phyloP scores from a whole-genome alignment of 2,797 vertebrate species.

The Pseudochirops cupreus region DNA sequence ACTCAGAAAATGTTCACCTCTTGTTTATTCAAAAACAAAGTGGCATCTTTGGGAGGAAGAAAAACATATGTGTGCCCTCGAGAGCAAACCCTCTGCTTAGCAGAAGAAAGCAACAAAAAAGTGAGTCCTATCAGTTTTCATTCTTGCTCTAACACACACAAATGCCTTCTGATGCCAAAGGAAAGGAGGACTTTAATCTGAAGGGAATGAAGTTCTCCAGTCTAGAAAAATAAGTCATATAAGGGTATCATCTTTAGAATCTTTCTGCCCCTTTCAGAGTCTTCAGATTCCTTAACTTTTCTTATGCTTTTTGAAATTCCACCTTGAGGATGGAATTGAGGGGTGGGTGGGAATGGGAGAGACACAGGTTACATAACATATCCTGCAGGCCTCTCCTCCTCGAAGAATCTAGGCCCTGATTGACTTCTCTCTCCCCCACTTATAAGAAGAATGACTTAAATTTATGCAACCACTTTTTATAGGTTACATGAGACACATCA shows the following conservation, averaged over 20 bases:
- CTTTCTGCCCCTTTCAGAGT: background rate
- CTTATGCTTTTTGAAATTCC: background rate
- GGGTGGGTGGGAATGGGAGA: background rate
- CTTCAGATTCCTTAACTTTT: conserved; percentile 27
- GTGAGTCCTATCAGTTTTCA: conserved; percentile 63
- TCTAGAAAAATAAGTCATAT: conserved; percentile 29
- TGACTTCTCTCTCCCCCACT: background rate
- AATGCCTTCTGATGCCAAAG: conserved; percentile 69
- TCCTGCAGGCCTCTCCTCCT: background rate
- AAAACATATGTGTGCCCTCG: conserved; percentile 64
- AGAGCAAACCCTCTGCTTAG: conserved; percentile 49
- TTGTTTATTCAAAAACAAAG: conserved; percentile 70
- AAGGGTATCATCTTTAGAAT: conserved; percentile 11
- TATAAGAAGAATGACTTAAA: background rate
- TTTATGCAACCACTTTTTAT: background rate
- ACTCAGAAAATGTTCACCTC: conserved; percentile 64
- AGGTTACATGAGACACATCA: background rate
- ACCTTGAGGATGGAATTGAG: background rate
- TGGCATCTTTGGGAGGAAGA: conserved; percentile 60
- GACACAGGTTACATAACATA: background rate
- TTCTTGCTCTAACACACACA: conserved; percentile 66
- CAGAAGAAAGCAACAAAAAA: conserved; percentile 55
- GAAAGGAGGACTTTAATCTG: conserved; percentile 57
- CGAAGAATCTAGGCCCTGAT: background rate
- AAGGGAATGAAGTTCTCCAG: conserved; percentile 56